phyloP scores from a whole-genome alignment of 2,888 invertebrate species.

The Drosophila mimetica region DNA sequence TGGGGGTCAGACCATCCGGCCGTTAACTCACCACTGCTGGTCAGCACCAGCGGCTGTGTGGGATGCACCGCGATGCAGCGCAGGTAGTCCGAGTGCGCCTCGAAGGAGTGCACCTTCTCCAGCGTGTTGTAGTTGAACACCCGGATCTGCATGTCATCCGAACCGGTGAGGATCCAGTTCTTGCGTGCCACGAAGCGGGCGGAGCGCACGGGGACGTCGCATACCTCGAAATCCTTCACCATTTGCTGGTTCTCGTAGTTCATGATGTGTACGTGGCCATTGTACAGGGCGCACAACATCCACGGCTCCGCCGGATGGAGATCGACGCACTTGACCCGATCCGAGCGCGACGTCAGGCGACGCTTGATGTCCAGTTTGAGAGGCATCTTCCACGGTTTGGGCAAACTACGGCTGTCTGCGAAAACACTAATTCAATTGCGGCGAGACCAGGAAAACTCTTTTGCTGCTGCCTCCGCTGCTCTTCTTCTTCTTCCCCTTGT shows the following conservation, averaged over 20 bases:
- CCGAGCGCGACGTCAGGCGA: conserved; percentile 98
- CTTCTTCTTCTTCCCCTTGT: conserved; percentile 58
- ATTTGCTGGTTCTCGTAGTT: conserved; percentile 97
- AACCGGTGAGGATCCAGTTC: conserved; percentile 99
- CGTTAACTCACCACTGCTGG: conserved; percentile 93
- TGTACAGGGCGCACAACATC: conserved; percentile 99
- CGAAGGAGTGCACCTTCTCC: conserved; percentile 97
- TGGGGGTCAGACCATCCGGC: neutral
- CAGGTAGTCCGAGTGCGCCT: conserved; percentile 99
- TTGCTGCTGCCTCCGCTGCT: conserved; percentile 41
- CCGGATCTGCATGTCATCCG: conserved; percentile 97
- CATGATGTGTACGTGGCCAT: conserved; percentile 99
- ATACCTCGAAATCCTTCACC: conserved; percentile 95
- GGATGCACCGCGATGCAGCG: conserved; percentile 98
- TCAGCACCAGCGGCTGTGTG: conserved; percentile 97
- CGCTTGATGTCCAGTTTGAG: conserved; percentile 99
- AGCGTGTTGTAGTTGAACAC: conserved; percentile 99
- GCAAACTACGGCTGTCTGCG: conserved; percentile 29
- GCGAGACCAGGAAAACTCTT: conserved; percentile 56
- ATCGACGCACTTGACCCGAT: conserved; percentile 99
- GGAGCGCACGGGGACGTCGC: conserved; percentile 97
- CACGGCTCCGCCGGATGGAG: conserved; percentile 99
- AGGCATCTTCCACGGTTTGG: conserved; percentile 86
- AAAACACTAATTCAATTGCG: conserved; percentile 48
- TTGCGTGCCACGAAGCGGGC: conserved; percentile 98